Evolutionary conservation across 2,113 vertebrate genomes (phyloP).

Genomic region (Sporophila hypoxantha): DNA sequence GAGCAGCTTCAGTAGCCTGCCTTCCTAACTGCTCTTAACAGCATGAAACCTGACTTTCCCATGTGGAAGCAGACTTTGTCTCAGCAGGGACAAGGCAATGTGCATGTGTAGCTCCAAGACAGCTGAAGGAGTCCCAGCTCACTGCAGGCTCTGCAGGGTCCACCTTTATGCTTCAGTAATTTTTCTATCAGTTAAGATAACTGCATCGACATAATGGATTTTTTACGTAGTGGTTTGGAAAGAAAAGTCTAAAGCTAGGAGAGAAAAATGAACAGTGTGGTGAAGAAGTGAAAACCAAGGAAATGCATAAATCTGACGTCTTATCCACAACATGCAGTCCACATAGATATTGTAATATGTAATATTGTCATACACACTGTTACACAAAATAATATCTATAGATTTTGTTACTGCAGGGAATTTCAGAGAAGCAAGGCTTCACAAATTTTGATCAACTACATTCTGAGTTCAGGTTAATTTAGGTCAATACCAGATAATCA

Average conservation of each 20-base stretch:
- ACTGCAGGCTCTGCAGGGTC: conserved; percentile 45
- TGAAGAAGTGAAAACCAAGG: not conserved
- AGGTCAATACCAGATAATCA: not conserved
- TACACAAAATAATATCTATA: not conserved
- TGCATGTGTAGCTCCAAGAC: conserved; percentile 10
- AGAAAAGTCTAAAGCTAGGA: not conserved
- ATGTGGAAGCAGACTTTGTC: conserved; percentile 30
- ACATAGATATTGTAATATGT: not conserved
- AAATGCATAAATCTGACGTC: not conserved
- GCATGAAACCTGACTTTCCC: conserved; percentile 24
- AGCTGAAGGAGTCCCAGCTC: conserved; percentile 39
- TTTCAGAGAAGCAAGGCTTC: not conserved
- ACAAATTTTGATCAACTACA: not conserved
- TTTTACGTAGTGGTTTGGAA: not conserved
- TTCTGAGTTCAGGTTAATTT: not conserved
- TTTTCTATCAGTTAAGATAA: conserved; percentile 42
- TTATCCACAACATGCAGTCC: not conserved
- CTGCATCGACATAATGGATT: not conserved
- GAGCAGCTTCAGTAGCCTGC: conserved; percentile 36
- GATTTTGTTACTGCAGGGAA: not conserved
- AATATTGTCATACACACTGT: not conserved
- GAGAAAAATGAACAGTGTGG: not conserved
- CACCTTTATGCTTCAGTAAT: conserved; percentile 43
- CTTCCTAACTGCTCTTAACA: conserved; percentile 44
- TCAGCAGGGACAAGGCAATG: not conserved